Base-by-base conservation (phyloP, 92 coral and sea anemone genomes). In the Ricordea florida region DNA sequence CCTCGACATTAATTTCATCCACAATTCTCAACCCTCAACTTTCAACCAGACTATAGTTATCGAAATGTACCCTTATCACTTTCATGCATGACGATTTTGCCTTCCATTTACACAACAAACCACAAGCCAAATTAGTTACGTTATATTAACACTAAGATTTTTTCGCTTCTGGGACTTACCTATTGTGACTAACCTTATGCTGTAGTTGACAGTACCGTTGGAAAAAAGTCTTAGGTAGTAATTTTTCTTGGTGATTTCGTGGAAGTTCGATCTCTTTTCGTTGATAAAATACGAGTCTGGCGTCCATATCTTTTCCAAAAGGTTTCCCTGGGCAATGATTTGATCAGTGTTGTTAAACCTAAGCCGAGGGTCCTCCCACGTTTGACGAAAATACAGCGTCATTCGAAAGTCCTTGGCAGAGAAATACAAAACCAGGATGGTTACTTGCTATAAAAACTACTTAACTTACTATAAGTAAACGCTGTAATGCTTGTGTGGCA, bases 171-270 rank as follows among this genome's bases (percentile, higher is more conserved):
- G n/a, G n/a, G n/a, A n/a, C n/a, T n/a, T n/a, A n/a, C n/a, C n/a
- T n/a, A n/a, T 2, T 0, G 11, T 2, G 2, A 0, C 63, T 14
- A 65, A 92, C 97, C 97, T 92, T 45, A 85, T 64, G 25, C 97
- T 92, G 35, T 78, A 79, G 53, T 62, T 70, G 5, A 88, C 74
- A 16, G 92, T 81, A 21, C 97, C 97, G 33, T 92, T 92, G 4
- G 93, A 94, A 73, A 77, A 72, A 1, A 92, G 52, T 30, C 46
- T 50, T 3, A 89, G 36, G 59, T 71, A 42, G 44, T 88, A 90
- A 77, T 92, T 92, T 47, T 85, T 91, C 51, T 89, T 88, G 23
- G 97, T 92, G 30, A 92, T 85, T 63, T 85, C 65, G 14, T 92
- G 97, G 20, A 89, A 79, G 17, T 61, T 66, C 13, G 97, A 90